phyloP scores from a whole-genome alignment of 2,113 vertebrate genomes.

The Furnarius figulus region DNA sequence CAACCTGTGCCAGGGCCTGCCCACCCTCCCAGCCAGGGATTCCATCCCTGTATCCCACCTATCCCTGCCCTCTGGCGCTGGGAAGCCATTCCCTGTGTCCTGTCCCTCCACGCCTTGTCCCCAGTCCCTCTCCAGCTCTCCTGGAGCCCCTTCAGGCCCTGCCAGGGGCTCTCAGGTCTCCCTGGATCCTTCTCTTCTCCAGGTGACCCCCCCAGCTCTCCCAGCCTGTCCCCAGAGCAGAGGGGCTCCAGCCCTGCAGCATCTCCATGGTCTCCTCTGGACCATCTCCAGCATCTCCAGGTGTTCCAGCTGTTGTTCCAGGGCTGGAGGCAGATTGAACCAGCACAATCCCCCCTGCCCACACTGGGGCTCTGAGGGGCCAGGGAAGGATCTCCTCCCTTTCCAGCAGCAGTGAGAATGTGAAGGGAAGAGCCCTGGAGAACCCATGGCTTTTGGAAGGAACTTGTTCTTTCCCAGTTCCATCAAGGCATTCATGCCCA shows the following conservation, averaged over 20 bases:
- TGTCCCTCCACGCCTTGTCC: not conserved
- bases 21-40: not conserved
- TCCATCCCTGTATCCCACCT: not conserved
- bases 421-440: not conserved
- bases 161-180: not conserved
- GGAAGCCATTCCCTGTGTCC: not conserved
- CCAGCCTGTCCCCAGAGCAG: not conserved
- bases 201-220: not conserved
- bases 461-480: not conserved
- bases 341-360: not conserved
- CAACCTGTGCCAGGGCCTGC: rapidly evolving
- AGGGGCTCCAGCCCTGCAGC: not conserved
- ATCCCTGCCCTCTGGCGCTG: not conserved
- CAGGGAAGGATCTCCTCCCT: not conserved
- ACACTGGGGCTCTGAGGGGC: not conserved
- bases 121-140: not conserved
- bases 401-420: not conserved
- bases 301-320: not conserved
- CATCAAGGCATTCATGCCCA: not conserved
- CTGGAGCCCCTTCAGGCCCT: not conserved
- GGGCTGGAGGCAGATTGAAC: not conserved
- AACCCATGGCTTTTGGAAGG: not conserved
- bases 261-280: not conserved
- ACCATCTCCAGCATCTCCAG: not conserved
- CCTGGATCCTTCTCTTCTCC: not conserved